phyloP scores from a whole-genome alignment of 2,797 vertebrate genomes.

The Epinephelus malabaricus region DNA sequence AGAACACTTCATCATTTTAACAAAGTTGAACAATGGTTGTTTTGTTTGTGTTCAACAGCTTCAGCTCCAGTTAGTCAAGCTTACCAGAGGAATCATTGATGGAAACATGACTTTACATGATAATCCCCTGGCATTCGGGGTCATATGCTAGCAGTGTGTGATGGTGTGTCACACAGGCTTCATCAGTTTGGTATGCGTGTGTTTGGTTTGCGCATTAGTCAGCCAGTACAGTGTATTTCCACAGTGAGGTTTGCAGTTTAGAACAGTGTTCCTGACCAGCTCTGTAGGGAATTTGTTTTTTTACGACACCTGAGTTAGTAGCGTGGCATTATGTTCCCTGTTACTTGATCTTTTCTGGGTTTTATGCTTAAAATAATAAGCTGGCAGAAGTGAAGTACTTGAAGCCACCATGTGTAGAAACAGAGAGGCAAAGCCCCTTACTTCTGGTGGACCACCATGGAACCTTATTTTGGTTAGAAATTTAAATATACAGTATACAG shows the following conservation, averaged over 20 bases:
- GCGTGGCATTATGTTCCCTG: constrained; percentile 5
- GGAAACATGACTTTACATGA: constrained; percentile 42
- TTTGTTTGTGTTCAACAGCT: not conserved
- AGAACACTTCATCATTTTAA: not conserved
- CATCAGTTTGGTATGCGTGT: constrained; percentile 61
- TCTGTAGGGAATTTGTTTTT: constrained; percentile 22
- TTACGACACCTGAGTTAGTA: constrained; percentile 18
- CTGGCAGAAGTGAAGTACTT: not conserved
- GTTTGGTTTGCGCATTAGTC: constrained; percentile 61
- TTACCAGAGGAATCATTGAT: constrained; percentile 14
- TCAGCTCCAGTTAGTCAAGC: not conserved
- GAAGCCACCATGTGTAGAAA: constrained; percentile 1
- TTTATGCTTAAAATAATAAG: not conserved
- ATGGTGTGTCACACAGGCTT: constrained; percentile 46
- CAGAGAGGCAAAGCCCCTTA: no score
- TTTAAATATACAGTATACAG: no score
- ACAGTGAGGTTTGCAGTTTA: constrained; percentile 39
- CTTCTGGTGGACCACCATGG: no score
- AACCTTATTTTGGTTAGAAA: no score
- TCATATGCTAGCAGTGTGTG: constrained; percentile 21
- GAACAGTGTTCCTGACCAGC: constrained; percentile 7
- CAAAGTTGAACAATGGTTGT: not conserved
- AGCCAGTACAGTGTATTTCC: constrained; percentile 50
- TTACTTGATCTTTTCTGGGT: constrained; percentile 5
- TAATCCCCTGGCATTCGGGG: constrained; percentile 28